Percentiles rank a stretch among this genome's conserved stretches.
phyloP scores from a whole-genome alignment of 2,113 vertebrate species.

The Ceuthmochares aereus region DNA sequence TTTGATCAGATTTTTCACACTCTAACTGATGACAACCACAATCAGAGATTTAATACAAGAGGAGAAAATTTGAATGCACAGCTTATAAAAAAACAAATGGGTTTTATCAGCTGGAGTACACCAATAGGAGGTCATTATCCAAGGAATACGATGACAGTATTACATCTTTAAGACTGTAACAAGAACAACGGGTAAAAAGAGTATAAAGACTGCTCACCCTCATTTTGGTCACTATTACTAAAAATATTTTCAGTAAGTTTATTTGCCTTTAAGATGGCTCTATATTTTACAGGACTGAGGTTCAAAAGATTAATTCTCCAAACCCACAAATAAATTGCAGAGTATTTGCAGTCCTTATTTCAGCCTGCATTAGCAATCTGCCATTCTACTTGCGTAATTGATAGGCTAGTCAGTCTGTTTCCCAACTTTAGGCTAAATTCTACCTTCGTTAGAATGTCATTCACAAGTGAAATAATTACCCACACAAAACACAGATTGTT shows the following conservation, averaged over 20 bases:
- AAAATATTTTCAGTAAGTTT: background rate
- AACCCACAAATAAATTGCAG: slow-evolving; percentile 19
- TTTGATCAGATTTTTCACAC: background rate
- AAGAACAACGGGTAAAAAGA: slow-evolving; percentile 45
- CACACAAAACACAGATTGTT: background rate
- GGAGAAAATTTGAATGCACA: slow-evolving; percentile 28
- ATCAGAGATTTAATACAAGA: slow-evolving; percentile 20
- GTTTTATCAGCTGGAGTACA: slow-evolving; percentile 49
- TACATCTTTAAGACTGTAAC: slow-evolving; percentile 20
- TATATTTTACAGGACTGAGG: background rate
- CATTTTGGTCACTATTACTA: background rate
- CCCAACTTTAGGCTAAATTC: background rate
- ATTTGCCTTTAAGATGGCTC: background rate
- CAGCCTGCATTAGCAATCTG: background rate
- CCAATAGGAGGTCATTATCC: slow-evolving; percentile 24
- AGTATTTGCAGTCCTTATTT: background rate
- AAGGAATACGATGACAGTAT: slow-evolving; percentile 32
- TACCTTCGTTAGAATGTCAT: background rate
- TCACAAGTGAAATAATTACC: slow-evolving; percentile 17
- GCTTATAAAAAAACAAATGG: slow-evolving; percentile 10
- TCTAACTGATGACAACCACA: background rate
- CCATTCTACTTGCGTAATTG: background rate
- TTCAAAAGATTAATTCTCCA: slow-evolving; percentile 37
- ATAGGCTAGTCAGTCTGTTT: background rate
- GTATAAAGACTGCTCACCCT: slow-evolving; percentile 22